Percentiles rank a stretch among this genome's conserved stretches.
phyloP scores from a whole-genome alignment of 2,888 invertebrate species.

The Ceriagrion tenellum region DNA sequence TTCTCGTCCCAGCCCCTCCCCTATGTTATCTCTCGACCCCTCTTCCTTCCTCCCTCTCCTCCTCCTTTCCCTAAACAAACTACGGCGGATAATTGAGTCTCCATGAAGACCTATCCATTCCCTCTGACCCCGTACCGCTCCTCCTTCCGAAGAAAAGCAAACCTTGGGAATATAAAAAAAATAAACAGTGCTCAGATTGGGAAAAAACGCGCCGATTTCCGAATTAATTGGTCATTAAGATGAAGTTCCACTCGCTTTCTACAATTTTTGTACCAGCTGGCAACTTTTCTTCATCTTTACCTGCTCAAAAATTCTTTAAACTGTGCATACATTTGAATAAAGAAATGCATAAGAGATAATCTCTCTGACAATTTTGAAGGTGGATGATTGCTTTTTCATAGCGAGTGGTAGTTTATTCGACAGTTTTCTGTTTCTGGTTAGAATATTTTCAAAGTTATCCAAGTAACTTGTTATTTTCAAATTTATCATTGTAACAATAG shows the following conservation, averaged over 20 bases:
- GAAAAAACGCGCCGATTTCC: neutral
- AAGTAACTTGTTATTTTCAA: neutral
- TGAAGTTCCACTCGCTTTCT: neutral
- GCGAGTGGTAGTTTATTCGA: neutral
- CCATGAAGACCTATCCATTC: neutral
- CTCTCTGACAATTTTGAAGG: neutral
- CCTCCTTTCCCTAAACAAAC: conserved; percentile 34
- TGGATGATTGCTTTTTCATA: neutral
- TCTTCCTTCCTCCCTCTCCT: neutral
- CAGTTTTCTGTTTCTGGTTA: neutral
- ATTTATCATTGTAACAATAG: no score
- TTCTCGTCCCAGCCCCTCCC: neutral
- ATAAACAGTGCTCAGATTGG: conserved; percentile 9
- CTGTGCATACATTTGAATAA: conserved; percentile 29
- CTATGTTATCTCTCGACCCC: neutral
- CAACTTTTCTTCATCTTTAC: neutral
- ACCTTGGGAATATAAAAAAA: neutral
- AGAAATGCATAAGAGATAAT: neutral
- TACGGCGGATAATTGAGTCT: conserved; percentile 30
- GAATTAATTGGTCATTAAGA: conserved; percentile 36
- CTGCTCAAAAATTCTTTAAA: neutral
- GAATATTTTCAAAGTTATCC: neutral
- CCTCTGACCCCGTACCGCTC: neutral
- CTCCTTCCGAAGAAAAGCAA: conserved; percentile 21
- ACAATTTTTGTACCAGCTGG: neutral